Evolutionary conservation across 1,140 invertebrate genomes (phyloP).

Genomic region (Bombus difficillimus): DNA sequence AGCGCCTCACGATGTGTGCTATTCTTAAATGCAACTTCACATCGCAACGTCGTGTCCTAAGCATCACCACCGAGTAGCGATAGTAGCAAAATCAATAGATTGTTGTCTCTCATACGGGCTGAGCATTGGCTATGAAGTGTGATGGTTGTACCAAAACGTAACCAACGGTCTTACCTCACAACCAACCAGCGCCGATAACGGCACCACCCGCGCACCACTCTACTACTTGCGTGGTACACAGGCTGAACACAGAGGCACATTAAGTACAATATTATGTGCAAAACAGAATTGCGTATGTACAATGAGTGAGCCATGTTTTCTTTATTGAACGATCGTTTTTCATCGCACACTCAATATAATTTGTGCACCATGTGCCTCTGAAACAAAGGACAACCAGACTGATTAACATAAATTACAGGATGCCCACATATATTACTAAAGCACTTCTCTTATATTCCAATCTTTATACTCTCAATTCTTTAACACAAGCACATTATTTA

Average conservation of each 20-base stretch:
- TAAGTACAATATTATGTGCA: constrained; percentile 72
- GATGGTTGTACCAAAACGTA: constrained; percentile 72
- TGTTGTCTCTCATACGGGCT: constrained; percentile 81
- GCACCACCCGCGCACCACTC: constrained; percentile 76
- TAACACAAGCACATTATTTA: constrained; percentile 63
- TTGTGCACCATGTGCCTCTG: constrained; percentile 89
- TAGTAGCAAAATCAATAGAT: constrained; percentile 83
- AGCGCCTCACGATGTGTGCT: constrained; percentile 63
- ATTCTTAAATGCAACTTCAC: constrained; percentile 80
- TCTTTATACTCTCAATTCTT: constrained; percentile 70
- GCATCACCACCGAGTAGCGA: constrained; percentile 80
- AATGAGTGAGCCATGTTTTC: constrained; percentile 81
- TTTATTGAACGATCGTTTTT: constrained; percentile 67
- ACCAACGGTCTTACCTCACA: constrained; percentile 73
- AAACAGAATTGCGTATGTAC: constrained; percentile 75
- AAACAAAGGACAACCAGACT: constrained; percentile 88
- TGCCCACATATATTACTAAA: constrained; percentile 75
- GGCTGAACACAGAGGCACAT: constrained; percentile 81
- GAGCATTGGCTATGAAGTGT: constrained; percentile 79
- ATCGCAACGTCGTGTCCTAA: constrained; percentile 77
- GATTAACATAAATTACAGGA: constrained; percentile 83
- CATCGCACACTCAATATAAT: constrained; percentile 82
- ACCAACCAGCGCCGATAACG: constrained; percentile 77
- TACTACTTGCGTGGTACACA: constrained; percentile 74
- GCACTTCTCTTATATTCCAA: constrained; percentile 44